Percentiles rank a stretch among this genome's conserved stretches.
Conservation (phyloP, 2,888 invertebrate species). For the Belgica antarctica region DNA sequence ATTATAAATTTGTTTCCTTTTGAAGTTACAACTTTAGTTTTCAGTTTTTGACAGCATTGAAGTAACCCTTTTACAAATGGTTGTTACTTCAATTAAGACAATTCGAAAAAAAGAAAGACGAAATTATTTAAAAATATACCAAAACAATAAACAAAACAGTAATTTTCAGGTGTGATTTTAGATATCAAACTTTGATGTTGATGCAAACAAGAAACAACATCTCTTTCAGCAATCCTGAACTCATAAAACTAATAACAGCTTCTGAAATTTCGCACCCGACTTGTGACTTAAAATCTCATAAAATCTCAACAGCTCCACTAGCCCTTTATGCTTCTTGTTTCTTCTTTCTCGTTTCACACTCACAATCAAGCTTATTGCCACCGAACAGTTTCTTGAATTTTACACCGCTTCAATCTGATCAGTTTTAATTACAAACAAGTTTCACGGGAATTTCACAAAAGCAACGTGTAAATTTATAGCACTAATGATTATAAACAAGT, state of each 20-base stretch:
- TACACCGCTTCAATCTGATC: too few species aligned
- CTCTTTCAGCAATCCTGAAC: too few species aligned
- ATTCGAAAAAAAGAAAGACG: background rate
- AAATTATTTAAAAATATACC: too few species aligned
- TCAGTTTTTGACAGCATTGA: background rate
- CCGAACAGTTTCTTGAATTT: too few species aligned
- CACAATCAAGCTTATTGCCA: conserved; percentile 11
- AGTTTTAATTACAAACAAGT: conserved; percentile 24
- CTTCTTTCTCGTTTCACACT: background rate
- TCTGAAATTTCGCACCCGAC: conserved; percentile 22
- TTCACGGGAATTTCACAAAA: background rate
- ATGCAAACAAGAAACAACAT: too few species aligned
- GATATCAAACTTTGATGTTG: too few species aligned
- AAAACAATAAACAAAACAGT: too few species aligned
- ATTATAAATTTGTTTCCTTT: conserved; percentile 7
- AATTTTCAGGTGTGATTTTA: too few species aligned
- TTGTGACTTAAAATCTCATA: conserved; percentile 4
- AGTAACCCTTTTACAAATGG: background rate
- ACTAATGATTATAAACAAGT: too few species aligned
- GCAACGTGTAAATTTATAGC: conserved; percentile 16
- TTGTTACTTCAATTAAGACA: background rate
- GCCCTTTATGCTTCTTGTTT: background rate
- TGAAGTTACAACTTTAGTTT: background rate
- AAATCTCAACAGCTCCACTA: background rate
- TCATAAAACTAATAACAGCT: conserved; percentile 18